phyloP scores from a whole-genome alignment of 2,888 invertebrate genomes.

The Ctenicera cuprea region DNA sequence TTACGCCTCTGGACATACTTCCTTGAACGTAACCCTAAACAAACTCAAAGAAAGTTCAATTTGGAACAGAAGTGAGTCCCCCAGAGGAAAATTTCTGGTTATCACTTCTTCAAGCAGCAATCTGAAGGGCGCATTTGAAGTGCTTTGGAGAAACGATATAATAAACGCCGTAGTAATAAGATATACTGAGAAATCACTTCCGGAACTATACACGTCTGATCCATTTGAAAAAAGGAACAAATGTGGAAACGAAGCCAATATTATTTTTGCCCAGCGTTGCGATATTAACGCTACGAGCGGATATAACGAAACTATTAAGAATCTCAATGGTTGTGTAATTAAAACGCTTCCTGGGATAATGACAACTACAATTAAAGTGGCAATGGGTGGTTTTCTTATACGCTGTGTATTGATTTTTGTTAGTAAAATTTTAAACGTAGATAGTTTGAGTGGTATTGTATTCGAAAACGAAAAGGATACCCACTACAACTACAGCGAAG shows the following conservation, averaged over 20 bases:
- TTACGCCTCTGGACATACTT: background rate
- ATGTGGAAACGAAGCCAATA: background rate
- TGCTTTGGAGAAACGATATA: background rate
- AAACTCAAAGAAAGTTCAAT: background rate
- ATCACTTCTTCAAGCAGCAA: background rate
- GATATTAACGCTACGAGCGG: no score
- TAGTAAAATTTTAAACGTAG: no score
- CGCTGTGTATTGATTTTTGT: no score
- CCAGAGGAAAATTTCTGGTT: background rate
- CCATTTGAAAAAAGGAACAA: background rate
- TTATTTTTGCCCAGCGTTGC: background rate
- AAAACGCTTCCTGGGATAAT: no score
- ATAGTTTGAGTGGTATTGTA: no score
- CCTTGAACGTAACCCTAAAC: background rate
- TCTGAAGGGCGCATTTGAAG: background rate
- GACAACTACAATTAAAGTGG: no score
- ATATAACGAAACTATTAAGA: background rate
- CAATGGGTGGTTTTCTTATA: no score
- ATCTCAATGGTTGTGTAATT: background rate
- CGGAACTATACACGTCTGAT: background rate
- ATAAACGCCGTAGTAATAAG: background rate
- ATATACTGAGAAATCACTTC: background rate
- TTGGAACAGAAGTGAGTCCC: background rate
- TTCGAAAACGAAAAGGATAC: no score
- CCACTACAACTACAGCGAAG: no score